Base-by-base conservation (phyloP, 2,113 vertebrate genomes). In the Hiodon tergisus region DNA sequence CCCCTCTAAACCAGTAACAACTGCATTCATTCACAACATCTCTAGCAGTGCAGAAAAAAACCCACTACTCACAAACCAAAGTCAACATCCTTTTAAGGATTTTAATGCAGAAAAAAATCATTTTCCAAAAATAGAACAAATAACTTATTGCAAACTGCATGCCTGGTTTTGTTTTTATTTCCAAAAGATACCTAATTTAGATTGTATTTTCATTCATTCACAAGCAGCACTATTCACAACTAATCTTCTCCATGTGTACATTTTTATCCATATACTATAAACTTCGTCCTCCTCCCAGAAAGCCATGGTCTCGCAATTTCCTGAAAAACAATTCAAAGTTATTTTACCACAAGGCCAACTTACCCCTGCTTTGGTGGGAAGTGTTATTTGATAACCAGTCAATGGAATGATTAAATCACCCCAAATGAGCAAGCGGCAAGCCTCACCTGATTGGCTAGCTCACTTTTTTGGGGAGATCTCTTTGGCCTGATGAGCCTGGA, bases 401-500 rank as follows among this genome's bases (percentile, higher is more conserved):
- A 11, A 46, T 5, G 1, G 10, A 17, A 60, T 6, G 17, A 16
- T 17, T 48, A 14, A 47, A 16, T 50, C 11, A 71, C 9, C 31
- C 54, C 46, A 3, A 5, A 6, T 3, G 6, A 3, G 50, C 9
- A 9, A 53, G 63, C 50, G 4, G 16, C 5, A 14, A 67, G 13
- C 70, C 87, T 75, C 73, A 89, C 85, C 86, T 89, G 66, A 82
- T 80, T 65, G 50, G 55, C 7, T 31, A 47, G 17, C 67, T 88
- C 79, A 91, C 82, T 90, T 86, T 81, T 90, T 78, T 17, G 88
- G 5, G 69, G 81, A 6, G 48, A 59, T 57, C 59, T 94, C 93
- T 0, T 88, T 80, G 0, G 76, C 90, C 82, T 94, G 93, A 83
- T 98, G 96, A 2, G 92, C 95, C 73, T 95, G 94, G n/a, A 98